Conservation (phyloP, 92 coral and sea anemone genomes). For the Meandrina meandrites region DNA sequence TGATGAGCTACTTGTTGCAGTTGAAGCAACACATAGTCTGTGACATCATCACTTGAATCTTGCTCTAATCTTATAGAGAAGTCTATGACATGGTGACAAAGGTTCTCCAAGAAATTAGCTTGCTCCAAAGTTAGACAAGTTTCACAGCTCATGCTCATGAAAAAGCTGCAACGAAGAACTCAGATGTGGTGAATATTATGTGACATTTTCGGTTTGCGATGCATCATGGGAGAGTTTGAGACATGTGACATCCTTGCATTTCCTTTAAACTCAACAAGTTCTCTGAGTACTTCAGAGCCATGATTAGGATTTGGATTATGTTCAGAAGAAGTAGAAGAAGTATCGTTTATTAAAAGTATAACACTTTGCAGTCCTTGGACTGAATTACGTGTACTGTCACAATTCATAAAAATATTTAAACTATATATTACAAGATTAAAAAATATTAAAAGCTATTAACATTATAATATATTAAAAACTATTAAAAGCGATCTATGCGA, state of each 20-base stretch:
- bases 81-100: constrained; percentile 45
- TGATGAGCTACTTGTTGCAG: constrained; percentile 19
- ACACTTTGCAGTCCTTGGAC: no score
- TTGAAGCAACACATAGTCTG: constrained; percentile 44
- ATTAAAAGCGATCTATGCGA: no score
- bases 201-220: no score
- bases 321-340: no score
- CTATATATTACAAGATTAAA: no score
- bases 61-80: constrained; percentile 58
- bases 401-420: no score
- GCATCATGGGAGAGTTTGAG: no score
- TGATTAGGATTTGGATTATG: constrained; percentile 66
- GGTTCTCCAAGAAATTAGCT: constrained; percentile 16
- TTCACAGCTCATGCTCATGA: background rate
- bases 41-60: constrained; percentile 52
- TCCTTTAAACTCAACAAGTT: constrained; percentile 46
- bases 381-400: no score
- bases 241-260: background rate
- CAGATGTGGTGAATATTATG: no score
- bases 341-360: no score
- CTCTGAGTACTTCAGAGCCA: constrained; percentile 48
- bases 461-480: no score
- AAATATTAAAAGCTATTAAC: no score
- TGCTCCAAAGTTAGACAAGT: background rate
- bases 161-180: background rate